Evolutionary conservation across 2,888 invertebrate genomes (phyloP).

Genomic region (Axea sp.): DNA sequence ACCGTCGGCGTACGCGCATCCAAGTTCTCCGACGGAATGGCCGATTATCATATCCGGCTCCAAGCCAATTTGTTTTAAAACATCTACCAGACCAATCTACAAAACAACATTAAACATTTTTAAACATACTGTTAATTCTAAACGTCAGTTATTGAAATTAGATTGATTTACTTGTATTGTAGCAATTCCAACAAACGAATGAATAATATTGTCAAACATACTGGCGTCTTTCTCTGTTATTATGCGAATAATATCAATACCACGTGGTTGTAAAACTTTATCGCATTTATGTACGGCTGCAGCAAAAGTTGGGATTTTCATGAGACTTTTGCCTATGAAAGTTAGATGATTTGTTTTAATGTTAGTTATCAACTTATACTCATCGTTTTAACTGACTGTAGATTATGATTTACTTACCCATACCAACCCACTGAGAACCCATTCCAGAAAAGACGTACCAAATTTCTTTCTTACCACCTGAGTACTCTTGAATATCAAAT

Average conservation of each 20-base stretch:
- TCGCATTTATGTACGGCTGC: conserved; percentile 83
- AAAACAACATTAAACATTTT: no score
- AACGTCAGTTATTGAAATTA: no score
- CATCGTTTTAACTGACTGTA: no score
- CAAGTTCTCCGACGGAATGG: conserved; percentile 96
- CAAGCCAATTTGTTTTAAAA: conserved; percentile 83
- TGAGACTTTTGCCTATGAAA: conserved; percentile 76
- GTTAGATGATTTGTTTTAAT: no score
- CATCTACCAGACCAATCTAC: conserved; percentile 84
- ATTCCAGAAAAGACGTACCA: conserved; percentile 96
- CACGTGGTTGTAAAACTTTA: conserved; percentile 83
- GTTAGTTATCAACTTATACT: no score
- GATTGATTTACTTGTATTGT: conserved; percentile 83
- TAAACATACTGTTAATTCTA: no score
- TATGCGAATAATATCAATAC: conserved; percentile 84
- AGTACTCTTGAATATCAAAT: conserved; percentile 82
- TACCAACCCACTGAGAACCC: conserved; percentile 93
- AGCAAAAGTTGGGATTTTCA: conserved; percentile 83
- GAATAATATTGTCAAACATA: conserved; percentile 85
- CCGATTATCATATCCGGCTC: conserved; percentile 88
- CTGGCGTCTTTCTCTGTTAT: conserved; percentile 83
- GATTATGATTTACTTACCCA: conserved; percentile 85
- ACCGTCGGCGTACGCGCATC: conserved; percentile 97
- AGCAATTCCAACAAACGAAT: conserved; percentile 88
- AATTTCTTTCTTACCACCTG: conserved; percentile 84